A percentile compares a stretch with the other conserved stretches of the same genome.
Evolutionary conservation across 2,797 vertebrate genomes (phyloP).

Genomic region (Falco columbarius): DNA sequence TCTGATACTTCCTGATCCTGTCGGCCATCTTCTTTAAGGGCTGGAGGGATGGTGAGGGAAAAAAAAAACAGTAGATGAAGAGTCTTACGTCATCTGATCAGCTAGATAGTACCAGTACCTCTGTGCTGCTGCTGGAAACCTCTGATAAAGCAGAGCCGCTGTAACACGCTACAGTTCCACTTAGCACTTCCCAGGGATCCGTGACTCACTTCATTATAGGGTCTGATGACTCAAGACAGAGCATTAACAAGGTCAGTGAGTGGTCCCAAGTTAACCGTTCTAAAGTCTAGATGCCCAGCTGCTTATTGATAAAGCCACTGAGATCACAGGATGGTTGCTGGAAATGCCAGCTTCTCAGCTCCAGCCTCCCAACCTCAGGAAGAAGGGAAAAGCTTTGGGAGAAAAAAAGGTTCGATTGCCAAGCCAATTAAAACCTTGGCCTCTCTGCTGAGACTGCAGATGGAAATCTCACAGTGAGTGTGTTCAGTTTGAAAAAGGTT

Average conservation of each 20-base stretch:
- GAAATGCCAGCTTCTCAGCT: not conserved
- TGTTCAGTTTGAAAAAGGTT: not conserved
- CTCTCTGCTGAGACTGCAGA: constrained; percentile 21
- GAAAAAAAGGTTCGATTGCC: not conserved
- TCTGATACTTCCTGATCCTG: constrained; percentile 98
- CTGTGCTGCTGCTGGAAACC: not conserved
- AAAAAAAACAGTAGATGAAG: not conserved
- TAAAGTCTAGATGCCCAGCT: not conserved
- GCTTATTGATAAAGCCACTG: constrained; percentile 14
- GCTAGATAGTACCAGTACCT: not conserved
- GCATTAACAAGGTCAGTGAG: not conserved
- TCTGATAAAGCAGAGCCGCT: constrained; percentile 6
- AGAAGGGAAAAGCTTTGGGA: constrained; percentile 6
- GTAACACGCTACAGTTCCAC: not conserved
- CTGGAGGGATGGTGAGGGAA: constrained; percentile 69
- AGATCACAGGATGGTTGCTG: not conserved
- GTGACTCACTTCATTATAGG: not conserved
- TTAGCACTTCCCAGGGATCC: not conserved
- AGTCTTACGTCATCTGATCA: not conserved
- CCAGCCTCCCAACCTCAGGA: not conserved
- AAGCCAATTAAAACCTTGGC: constrained; percentile 25
- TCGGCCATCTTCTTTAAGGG: constrained; percentile 99
- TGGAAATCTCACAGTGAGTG: not conserved
- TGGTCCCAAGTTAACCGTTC: not conserved
- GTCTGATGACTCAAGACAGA: not conserved